Percentiles rank a stretch among this genome's conserved stretches.
These are phyloP conservation scores for Atrina japonica DNA, from an alignment of 2,888 invertebrate species.

Conservation along the genomic window DNA sequence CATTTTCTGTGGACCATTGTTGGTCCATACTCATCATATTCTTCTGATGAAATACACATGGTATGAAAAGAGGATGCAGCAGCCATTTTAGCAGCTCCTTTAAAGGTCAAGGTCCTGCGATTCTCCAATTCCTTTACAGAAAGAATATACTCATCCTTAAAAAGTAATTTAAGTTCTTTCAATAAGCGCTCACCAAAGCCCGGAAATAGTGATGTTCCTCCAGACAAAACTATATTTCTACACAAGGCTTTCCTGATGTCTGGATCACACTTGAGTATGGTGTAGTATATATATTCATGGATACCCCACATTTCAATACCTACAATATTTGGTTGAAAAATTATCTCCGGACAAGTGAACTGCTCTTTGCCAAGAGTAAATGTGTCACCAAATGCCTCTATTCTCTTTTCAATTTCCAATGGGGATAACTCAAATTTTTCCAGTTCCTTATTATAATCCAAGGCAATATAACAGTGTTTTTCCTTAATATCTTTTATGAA, in stretches of 20 bases:
- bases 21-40: slow-evolving; percentile 7
- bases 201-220: slow-evolving; percentile 8
- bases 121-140: neutral
- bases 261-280: slow-evolving; percentile 5
- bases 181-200: neutral
- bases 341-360: neutral
- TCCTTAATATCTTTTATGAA: slow-evolving; percentile 6
- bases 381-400: neutral
- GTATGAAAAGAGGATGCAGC: neutral
- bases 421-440: neutral
- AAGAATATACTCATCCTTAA: no score
- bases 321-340: neutral
- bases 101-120: neutral
- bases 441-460: slow-evolving; percentile 6
- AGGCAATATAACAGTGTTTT: slow-evolving; percentile 11
- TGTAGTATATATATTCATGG: neutral
- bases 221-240: slow-evolving; percentile 1
- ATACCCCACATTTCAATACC: neutral
- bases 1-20: neutral
- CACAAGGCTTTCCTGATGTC: neutral
- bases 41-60: neutral
- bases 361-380: neutral
- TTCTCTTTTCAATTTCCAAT: no score
- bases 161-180: neutral
- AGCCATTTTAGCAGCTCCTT: neutral